Evolutionary conservation across 2,113 vertebrate genomes (phyloP), one percentile per base, ranked within the genome.

Genomic region (Siniperca knerii): DNA sequence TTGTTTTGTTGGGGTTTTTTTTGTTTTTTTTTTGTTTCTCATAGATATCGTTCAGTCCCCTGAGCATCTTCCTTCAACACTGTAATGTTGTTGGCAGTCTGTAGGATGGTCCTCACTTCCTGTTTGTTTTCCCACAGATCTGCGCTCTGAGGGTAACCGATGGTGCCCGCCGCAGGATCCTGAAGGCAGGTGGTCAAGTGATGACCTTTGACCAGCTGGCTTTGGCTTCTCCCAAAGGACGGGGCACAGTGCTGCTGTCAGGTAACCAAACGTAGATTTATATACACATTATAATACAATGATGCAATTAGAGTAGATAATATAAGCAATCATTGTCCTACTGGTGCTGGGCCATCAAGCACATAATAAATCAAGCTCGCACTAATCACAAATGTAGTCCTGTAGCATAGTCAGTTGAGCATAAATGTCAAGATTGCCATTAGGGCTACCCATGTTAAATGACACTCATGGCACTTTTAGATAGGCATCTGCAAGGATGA

Each of bases 181-280:
- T 97, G 75, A 97, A 97, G 89, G 88, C 97, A 3, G 97, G 97
- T 1, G 97, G 97, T 78, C 94, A 97, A 89, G 96, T 98, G 85
- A 95, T 98, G 93, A 98, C 97, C 77, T 97, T 98, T 54, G 97
- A 98, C 91, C 97, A 98, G 95, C 92, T 98, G 90, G 97, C 97
- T n/a, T 85, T 98, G 91, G 92, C 96, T 74, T 82, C 97, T 60
- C 97, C 97, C 50, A 97, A 97, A 92, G 97, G 97, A 89, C 95
- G 96, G 2, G 96, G 96, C 89, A 98, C 97, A 0, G 97, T 98
- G 77, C 94, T 98, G 84, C 95, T 98, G 68, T 98, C 97, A 42
- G 97, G 97, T 98, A 90, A 94, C 86, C 23, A 33, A 37, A 66
- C 55, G 8, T 16, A 23, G 8, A 20, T 62, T 55, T 52, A 3